Base-by-base conservation (phyloP, 2,113 vertebrate species). In the Trichomycterus rosablanca region DNA sequence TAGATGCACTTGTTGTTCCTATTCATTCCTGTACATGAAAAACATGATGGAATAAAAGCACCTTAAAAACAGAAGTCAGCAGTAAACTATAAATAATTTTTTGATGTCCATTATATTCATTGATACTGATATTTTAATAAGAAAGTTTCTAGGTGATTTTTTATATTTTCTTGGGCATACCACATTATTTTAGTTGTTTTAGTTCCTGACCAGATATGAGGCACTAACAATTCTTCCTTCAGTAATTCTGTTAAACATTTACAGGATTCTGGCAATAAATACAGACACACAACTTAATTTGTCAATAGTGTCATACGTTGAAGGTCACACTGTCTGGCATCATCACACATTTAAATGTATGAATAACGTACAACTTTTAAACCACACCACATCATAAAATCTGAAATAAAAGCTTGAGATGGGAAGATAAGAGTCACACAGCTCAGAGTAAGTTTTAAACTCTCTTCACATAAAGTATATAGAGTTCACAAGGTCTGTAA, bases 321-420 rank as follows among this genome's bases (percentile, higher is more conserved):
- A 52, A 43, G 24, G 48, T 20, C 58, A 50, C 14, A 18, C 5
- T 22, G 44, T 68, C 35, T 64, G 23, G 28, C 15, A 34, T 43
- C 32, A 65, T 59, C 16, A 39, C 4, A 54, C 37, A 59, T 15
- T 32, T 15, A 45, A 58, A 44, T 56, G 10, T 23, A 16, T 30
- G 7, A 3, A 7, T n/a, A 43, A 23, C 5, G 51, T 63, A 52
- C 52, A 45, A 28, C 30, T 63, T 49, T 58, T 59, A 44, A 59
- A 37, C 34, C 48, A 28, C 30, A 28, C 44, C 23, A 14, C 26
- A 44, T 53, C 24, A 50, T 71, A 74, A 74, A 68, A 59, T 3
- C 14, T n/a, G 1, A 54, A 7, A 55, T 55, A 39, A 55, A 24
- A 54, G 7, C n/a, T n/a, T 0, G 11, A 28, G 19, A 30, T 30